A percentile compares a stretch with the other conserved stretches of the same genome.
Conservation (phyloP, 2,888 invertebrate genomes). For the Boloria euphrosyne region DNA sequence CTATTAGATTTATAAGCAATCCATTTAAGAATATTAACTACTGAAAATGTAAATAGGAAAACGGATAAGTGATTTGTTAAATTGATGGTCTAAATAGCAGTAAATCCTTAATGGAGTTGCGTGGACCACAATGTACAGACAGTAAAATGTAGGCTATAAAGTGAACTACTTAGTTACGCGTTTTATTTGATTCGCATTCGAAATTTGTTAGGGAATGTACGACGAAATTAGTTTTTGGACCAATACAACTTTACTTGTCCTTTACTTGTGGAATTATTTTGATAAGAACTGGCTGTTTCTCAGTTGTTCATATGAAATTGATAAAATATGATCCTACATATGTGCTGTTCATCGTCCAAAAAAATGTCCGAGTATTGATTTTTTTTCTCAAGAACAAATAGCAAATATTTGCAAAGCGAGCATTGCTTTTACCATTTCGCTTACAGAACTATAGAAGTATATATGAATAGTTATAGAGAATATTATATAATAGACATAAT, state of each 20-base stretch:
- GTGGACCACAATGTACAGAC: constrained; percentile 35
- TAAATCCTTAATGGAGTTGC: constrained; percentile 40
- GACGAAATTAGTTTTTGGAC: background rate
- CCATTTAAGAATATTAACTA: constrained; percentile 24
- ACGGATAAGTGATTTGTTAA: constrained; percentile 33
- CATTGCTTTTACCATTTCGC: too few relatives aligned
- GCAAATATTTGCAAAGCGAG: too few relatives aligned
- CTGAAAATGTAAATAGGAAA: constrained; percentile 32
- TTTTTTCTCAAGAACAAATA: too few relatives aligned
- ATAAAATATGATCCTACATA: too few relatives aligned
- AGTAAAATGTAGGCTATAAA: constrained; percentile 33
- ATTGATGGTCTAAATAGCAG: constrained; percentile 37
- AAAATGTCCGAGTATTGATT: too few relatives aligned
- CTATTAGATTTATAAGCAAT: background rate
- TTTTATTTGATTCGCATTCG: constrained; percentile 21
- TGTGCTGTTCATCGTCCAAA: too few relatives aligned
- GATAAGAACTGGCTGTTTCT: too few relatives aligned
- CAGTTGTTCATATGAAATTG: too few relatives aligned
- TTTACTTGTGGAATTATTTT: too few relatives aligned
- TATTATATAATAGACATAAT: too few relatives aligned
- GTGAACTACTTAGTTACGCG: constrained; percentile 30
- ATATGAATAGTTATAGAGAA: too few relatives aligned
- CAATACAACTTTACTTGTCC: background rate
- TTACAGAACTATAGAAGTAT: too few relatives aligned
- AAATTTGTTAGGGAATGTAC: constrained; percentile 2